Percentiles rank a stretch among this genome's conserved stretches.
phyloP scores from a whole-genome alignment of 2,113 vertebrate species.

The Maccullochella peelii region DNA sequence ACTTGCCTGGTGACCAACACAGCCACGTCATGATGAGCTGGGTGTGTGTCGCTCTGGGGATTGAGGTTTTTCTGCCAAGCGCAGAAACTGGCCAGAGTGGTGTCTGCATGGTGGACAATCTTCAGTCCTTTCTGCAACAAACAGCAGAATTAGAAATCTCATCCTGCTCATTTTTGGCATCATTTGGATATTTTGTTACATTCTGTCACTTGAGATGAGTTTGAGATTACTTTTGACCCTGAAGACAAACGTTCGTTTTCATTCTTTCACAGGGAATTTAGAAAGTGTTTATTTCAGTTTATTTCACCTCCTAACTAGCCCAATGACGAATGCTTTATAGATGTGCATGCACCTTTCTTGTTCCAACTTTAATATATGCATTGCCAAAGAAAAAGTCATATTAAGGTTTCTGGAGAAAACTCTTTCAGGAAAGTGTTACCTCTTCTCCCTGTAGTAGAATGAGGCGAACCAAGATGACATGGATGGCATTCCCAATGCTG shows the following conservation, averaged over 20 bases:
- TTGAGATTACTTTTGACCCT: neutral
- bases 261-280: neutral
- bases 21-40: constrained; percentile 95
- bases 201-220: neutral
- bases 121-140: constrained; percentile 90
- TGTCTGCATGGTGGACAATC: constrained; percentile 95
- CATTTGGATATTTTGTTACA: neutral
- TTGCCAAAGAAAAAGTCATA: neutral
- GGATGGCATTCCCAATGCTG: constrained; percentile 96
- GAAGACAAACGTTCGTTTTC: neutral
- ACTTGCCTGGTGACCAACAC: constrained; percentile 93
- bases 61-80: constrained; percentile 98
- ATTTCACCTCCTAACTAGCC: neutral
- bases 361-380: neutral
- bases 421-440: constrained; percentile 79
- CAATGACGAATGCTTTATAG: neutral
- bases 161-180: neutral
- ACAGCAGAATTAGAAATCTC: neutral
- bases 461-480: constrained; percentile 94
- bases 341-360: neutral
- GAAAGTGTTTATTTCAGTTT: too few relatives aligned
- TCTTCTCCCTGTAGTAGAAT: constrained; percentile 96
- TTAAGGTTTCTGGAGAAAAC: neutral
- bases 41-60: constrained; percentile 93
- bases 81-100: constrained; percentile 95